Evolutionary conservation across 2,888 invertebrate species (phyloP), one percentile per base, ranked within the genome.

Genomic region (Drosophila macrothrix): DNA sequence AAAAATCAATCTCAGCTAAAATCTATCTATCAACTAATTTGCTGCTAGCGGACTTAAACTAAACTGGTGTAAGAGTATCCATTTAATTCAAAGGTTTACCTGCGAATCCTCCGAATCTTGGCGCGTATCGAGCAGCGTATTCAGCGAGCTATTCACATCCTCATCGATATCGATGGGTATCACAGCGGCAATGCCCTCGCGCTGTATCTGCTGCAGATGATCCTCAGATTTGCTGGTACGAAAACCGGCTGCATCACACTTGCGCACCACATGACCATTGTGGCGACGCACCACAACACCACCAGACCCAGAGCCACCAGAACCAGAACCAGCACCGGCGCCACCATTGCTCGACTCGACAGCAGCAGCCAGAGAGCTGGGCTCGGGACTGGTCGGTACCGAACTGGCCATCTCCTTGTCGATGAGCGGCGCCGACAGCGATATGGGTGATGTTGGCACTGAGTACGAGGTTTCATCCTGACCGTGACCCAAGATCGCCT

Each of bases 161-260:
- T 98, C 98, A 92, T 98, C 98, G 92, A 98, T 96, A 90, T 98
- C 98, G 90, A 97, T 97, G 82, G 97, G 97, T 88, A 94, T 93
- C 80, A 98, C 97, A 76, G 97, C 96, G 91, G 97, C 97, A 93
- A 97, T 95, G 84, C 93, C 93, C 79, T 94, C 94, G 65, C 93
- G 92, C 81, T 93, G 94, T 75, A 93, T 90, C 78, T 95, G 95
- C 94, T 97, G 97, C 78, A 98, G 94, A 92, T 98, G 98, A 94
- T 98, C 98, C 94, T 98, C 98, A 16, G 97, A 98, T 90, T 97
- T 96, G 88, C 98, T 98, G 37, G 97, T 97, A 72, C 98, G 95
- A 54, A 98, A 98, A 80, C 96, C 96, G 84, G 95, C 95, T 68
- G 95, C 94, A 88, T 95, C 95, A 85, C 93, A 92, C 86, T 93